These are phyloP conservation scores for Triplophysa rosa DNA, from an alignment of 2,113 vertebrate species.

Conservation along the genomic window DNA sequence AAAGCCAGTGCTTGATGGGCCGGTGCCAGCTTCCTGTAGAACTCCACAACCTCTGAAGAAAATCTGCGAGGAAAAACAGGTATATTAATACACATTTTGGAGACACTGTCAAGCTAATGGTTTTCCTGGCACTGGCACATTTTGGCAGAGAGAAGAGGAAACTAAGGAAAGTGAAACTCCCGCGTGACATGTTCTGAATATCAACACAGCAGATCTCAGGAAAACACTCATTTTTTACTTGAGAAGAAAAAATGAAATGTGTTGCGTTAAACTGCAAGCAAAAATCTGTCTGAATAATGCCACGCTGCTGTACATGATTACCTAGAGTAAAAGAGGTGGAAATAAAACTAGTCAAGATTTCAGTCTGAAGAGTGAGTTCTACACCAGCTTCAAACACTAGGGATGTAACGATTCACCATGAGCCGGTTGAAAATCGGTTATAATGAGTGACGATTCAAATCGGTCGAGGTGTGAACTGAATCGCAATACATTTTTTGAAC, in stretches of 20 bases:
- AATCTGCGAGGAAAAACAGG: slow-evolving; percentile 13
- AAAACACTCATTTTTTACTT: neutral
- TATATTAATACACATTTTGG: slow-evolving; percentile 56
- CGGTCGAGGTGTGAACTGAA: too few relatives aligned
- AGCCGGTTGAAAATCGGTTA: too few relatives aligned
- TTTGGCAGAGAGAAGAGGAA: slow-evolving; percentile 44
- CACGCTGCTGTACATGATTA: neutral
- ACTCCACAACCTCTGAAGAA: slow-evolving; percentile 18
- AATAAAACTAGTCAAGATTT: neutral
- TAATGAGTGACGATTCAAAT: too few relatives aligned
- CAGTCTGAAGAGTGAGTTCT: neutral
- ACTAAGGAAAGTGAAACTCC: slow-evolving; percentile 45
- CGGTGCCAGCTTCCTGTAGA: slow-evolving; percentile 30
- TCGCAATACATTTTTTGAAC: too few relatives aligned
- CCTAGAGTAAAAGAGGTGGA: neutral
- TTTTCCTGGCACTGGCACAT: slow-evolving; percentile 50
- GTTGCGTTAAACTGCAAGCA: neutral
- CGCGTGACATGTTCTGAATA: slow-evolving; percentile 45
- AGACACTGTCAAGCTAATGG: slow-evolving; percentile 55
- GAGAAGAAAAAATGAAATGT: slow-evolving; percentile 8
- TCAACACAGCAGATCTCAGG: slow-evolving; percentile 27
- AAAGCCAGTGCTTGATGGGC: slow-evolving; percentile 41
- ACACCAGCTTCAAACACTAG: neutral
- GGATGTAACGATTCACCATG: too few relatives aligned
- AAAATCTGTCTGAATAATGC: neutral